Evolutionary conservation across 37 sponge, comb jelly and placozoan species (phyloP).

Genomic region (Oscarella lobularis): DNA sequence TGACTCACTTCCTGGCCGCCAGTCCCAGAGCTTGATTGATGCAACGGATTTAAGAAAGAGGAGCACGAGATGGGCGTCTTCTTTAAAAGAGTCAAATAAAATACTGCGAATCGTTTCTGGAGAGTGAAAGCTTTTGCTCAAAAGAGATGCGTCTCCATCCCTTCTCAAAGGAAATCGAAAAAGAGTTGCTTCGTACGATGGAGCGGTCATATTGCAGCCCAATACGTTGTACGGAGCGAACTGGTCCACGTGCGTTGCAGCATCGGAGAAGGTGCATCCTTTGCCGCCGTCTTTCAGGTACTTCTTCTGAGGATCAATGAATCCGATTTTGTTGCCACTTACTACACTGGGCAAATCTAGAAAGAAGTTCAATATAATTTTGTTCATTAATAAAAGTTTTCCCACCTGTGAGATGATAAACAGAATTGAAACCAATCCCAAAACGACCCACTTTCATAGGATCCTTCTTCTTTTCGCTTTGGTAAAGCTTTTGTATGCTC

Average conservation of each 20-base stretch:
- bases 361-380: slow-evolving; percentile 10
- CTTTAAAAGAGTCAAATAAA: not conserved
- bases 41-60: not conserved
- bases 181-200: slow-evolving; percentile 14
- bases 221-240: not conserved
- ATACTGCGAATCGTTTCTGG: not conserved
- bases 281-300: slow-evolving; percentile 39
- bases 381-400: no score
- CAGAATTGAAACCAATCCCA: slow-evolving; percentile 74
- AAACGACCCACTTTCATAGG: slow-evolving; percentile 60
- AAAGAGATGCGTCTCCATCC: no score
- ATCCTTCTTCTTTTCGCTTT: no score
- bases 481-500: no score
- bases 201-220: not conserved
- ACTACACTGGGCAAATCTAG: slow-evolving; percentile 76
- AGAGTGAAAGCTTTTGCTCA: not conserved
- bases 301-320: slow-evolving; percentile 70
- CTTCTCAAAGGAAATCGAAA: slow-evolving; percentile 50
- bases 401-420: slow-evolving; percentile 81
- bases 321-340: slow-evolving; percentile 32
- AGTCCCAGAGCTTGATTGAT: not conserved
- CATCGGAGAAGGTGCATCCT: not conserved
- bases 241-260: not conserved
- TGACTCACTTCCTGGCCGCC: not conserved
- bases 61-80: not conserved